Percentiles rank a stretch among this genome's conserved stretches.
phyloP scores from a whole-genome alignment of 2,113 vertebrate species.

The Myrmecobius fasciatus region DNA sequence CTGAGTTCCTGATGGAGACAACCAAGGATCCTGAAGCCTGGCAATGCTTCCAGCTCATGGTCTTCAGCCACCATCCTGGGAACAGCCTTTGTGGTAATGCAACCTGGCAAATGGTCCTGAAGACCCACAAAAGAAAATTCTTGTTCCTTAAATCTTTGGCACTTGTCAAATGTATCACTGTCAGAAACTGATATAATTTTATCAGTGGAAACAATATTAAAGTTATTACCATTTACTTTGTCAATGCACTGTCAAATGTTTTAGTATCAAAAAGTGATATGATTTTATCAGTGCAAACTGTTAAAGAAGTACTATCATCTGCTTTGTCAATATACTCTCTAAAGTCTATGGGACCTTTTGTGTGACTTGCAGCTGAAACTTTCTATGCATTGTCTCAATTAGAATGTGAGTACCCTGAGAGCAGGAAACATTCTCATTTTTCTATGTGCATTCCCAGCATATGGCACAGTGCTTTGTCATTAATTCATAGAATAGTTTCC shows the following conservation, averaged over 20 bases:
- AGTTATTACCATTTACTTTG: background rate
- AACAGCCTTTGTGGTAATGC: background rate
- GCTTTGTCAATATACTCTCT: background rate
- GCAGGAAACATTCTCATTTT: background rate
- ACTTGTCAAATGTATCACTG: background rate
- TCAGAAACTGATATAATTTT: background rate
- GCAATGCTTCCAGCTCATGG: background rate
- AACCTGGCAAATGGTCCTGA: background rate
- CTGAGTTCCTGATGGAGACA: background rate
- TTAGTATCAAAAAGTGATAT: background rate
- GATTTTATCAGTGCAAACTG: background rate
- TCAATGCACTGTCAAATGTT: background rate
- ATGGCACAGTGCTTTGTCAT: background rate
- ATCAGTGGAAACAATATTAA: background rate
- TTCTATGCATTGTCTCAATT: background rate
- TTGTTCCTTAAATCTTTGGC: background rate
- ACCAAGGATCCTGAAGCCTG: background rate
- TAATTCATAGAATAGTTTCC: background rate
- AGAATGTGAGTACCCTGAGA: background rate
- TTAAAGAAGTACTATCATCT: background rate
- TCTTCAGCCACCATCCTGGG: background rate
- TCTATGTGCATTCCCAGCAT: background rate
- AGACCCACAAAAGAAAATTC: background rate
- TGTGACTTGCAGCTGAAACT: background rate
- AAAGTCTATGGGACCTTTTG: background rate